Conservation (phyloP, 2,113 vertebrate genomes). For the Corythaeola cristata region DNA sequence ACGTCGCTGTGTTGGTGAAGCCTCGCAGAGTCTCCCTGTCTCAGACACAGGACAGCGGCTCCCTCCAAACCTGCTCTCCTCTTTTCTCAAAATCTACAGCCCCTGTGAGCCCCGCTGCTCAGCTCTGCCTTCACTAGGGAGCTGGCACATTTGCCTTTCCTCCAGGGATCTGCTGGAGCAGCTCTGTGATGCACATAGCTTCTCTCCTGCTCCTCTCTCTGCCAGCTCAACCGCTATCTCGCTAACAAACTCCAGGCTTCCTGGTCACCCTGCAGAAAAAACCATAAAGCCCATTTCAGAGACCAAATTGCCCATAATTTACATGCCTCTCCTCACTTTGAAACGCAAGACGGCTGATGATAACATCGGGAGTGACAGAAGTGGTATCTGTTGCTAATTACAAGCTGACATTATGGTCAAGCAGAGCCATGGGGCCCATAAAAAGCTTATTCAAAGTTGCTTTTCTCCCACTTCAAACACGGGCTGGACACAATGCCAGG, state of each 20-base stretch:
- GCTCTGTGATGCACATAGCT: not conserved
- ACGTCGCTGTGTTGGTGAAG: fast-evolving
- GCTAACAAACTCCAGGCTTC: conserved; percentile 49
- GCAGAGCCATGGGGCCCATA: conserved; percentile 52
- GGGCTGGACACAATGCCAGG: conserved; percentile 49
- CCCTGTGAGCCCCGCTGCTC: not conserved
- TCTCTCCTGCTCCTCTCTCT: not conserved
- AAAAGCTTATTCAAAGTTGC: conserved; percentile 66
- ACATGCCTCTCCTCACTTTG: conserved; percentile 74
- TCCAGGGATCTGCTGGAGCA: not conserved
- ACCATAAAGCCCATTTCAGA: conserved; percentile 56
- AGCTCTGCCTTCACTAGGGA: not conserved
- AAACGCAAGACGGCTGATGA: conserved; percentile 71
- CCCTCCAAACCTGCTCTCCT: not conserved
- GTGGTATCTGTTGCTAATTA: conserved; percentile 74
- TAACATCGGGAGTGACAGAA: conserved; percentile 72
- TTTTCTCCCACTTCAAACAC: conserved; percentile 60
- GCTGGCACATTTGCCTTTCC: not conserved
- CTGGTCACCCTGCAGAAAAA: not conserved
- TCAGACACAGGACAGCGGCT: not conserved
- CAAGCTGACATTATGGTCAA: conserved; percentile 67
- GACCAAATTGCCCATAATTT: conserved; percentile 71
- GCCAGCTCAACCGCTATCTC: not conserved
- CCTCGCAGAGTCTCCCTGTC: not conserved
- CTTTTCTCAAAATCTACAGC: not conserved